A percentile compares a stretch with the other conserved stretches of the same genome.
Conservation (phyloP, 2,113 vertebrate species). For the Apeltes quadracus region DNA sequence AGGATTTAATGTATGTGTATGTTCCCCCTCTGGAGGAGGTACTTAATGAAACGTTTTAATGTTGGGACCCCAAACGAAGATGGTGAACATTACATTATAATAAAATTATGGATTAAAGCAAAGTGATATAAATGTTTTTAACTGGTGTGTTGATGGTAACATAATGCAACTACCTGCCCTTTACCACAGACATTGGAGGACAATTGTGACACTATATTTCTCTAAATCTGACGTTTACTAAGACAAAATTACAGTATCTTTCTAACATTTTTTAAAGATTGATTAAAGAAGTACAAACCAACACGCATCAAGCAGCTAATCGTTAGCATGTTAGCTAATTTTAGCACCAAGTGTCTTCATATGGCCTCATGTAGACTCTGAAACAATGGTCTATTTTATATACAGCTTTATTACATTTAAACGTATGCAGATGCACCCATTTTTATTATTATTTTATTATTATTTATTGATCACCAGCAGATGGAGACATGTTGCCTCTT, state of each 20-base stretch:
- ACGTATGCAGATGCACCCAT: neutral
- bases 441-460: no score
- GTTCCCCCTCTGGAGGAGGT: neutral
- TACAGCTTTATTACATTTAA: neutral
- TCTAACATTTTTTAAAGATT: no score
- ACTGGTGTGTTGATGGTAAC: neutral
- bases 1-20: neutral
- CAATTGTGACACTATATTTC: no score
- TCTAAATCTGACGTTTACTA: no score
- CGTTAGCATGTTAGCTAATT: no score
- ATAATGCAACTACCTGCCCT: no score
- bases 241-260: no score
- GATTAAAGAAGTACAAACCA: no score
- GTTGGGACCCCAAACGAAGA: neutral
- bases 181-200: no score
- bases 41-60: neutral
- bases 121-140: neutral
- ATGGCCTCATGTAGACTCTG: no score
- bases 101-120: neutral
- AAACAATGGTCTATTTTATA: neutral
- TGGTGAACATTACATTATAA: neutral
- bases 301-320: no score
- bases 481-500: constrained; percentile 31
- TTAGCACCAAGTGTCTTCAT: no score
- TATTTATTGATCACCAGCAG: constrained; percentile 46